phyloP scores from a whole-genome alignment of 2,888 invertebrate species.

The Sipha maydis region DNA sequence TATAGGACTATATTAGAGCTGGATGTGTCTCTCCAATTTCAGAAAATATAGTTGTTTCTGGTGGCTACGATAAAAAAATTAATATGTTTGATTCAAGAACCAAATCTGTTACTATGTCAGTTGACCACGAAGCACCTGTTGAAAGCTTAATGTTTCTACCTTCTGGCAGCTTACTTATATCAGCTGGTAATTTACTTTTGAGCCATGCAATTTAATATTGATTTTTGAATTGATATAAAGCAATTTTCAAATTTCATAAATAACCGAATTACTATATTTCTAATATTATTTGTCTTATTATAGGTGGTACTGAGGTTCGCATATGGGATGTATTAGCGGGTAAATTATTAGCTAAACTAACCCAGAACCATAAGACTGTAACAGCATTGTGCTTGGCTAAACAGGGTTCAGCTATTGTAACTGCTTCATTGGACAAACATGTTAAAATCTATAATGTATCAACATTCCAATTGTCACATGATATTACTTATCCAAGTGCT shows the following conservation, averaged over 20 bases:
- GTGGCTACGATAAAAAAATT: constrained; percentile 88
- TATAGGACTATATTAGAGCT: constrained; percentile 83
- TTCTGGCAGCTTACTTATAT: constrained; percentile 88
- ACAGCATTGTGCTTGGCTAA: constrained; percentile 86
- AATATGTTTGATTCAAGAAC: constrained; percentile 88
- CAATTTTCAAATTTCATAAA: not conserved
- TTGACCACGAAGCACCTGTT: constrained; percentile 90
- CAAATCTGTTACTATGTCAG: constrained; percentile 74
- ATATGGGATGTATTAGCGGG: constrained; percentile 96
- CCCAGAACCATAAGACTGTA: constrained; percentile 95
- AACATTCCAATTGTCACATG: constrained; percentile 87
- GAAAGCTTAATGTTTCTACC: constrained; percentile 90
- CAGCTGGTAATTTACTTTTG: constrained; percentile 74
- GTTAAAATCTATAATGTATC: constrained; percentile 91
- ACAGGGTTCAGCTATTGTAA: constrained; percentile 83
- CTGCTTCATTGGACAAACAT: constrained; percentile 91
- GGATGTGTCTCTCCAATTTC: constrained; percentile 83
- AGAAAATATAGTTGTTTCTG: constrained; percentile 81
- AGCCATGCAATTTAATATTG: not conserved
- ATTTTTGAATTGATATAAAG: not conserved
- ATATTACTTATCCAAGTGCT: constrained; percentile 89
- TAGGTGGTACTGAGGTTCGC: constrained; percentile 85
- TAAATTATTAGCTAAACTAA: constrained; percentile 82
- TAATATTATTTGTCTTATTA: constrained; percentile 51
- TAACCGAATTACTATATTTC: not conserved